These are phyloP conservation scores for Leptinotarsa rubiginosa DNA, from an alignment of 2,888 invertebrate genomes.

Conservation along the genomic window DNA sequence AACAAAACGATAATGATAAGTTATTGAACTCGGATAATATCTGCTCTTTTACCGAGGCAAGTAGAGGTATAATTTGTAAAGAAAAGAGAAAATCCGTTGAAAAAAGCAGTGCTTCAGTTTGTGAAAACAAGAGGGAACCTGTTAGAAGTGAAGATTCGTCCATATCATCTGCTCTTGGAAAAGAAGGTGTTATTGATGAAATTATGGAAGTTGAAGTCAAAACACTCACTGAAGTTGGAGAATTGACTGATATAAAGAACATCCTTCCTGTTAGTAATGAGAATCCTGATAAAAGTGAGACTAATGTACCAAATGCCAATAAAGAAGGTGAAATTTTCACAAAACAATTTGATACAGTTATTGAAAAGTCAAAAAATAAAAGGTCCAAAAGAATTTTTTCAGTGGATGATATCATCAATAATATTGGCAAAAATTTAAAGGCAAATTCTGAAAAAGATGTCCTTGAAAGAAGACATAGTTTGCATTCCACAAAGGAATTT, in stretches of 20 bases:
- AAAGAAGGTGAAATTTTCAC: neutral
- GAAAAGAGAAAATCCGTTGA: neutral
- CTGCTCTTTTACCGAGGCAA: neutral
- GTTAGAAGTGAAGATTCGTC: neutral
- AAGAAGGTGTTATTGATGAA: conserved; percentile 1
- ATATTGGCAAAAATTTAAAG: conserved; percentile 49
- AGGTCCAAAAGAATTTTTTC: conserved; percentile 56
- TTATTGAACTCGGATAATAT: neutral
- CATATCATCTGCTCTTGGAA: neutral
- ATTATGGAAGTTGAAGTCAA: neutral
- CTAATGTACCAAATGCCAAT: neutral
- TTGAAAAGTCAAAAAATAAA: conserved; percentile 30
- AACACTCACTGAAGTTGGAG: neutral
- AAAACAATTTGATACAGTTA: neutral
- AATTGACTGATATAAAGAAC: neutral
- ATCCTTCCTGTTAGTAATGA: neutral
- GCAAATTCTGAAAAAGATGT: conserved; percentile 28
- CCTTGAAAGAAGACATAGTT: conserved; percentile 38
- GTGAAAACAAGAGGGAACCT: neutral
- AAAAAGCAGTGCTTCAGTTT: neutral
- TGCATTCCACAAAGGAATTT: conserved; percentile 46
- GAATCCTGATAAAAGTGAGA: neutral
- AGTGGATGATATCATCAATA: conserved; percentile 59
- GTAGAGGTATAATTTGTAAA: neutral
- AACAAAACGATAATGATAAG: neutral